phyloP scores from a whole-genome alignment of 2,797 vertebrate species.

The Gambusia yucatana region DNA sequence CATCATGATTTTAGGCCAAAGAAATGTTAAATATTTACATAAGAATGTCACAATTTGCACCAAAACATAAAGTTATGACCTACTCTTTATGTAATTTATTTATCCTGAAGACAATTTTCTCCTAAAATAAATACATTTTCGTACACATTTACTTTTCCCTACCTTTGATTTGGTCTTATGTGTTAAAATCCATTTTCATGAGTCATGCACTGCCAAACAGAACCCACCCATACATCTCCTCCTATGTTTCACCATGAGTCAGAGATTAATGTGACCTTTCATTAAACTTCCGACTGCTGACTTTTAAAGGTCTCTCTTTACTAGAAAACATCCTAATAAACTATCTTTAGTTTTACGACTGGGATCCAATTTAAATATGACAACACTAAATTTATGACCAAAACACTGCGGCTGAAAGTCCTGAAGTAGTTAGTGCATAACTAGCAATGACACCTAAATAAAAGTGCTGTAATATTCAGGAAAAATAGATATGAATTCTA shows the following conservation, averaged over 20 bases:
- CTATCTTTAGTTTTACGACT: slow-evolving; percentile 33
- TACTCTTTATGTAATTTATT: neutral
- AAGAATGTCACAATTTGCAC: no score
- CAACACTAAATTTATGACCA: neutral
- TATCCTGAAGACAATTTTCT: neutral
- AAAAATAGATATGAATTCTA: neutral
- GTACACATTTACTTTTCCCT: neutral
- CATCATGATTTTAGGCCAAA: no score
- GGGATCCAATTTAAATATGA: slow-evolving; percentile 14
- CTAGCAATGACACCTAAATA: no score
- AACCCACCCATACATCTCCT: neutral
- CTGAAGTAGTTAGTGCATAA: neutral
- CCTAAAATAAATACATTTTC: neutral
- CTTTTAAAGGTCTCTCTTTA: slow-evolving; percentile 10
- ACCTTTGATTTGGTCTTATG: neutral
- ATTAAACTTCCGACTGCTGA: neutral
- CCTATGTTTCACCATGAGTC: neutral
- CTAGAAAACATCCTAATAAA: slow-evolving; percentile 23
- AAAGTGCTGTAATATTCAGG: no score
- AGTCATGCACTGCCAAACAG: neutral
- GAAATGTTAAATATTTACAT: no score
- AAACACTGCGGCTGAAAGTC: neutral
- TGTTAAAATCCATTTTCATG: neutral
- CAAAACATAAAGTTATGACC: no score
- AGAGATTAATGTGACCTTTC: neutral